Conservation (phyloP, 2,797 vertebrate species). For the Botia kubotai region DNA sequence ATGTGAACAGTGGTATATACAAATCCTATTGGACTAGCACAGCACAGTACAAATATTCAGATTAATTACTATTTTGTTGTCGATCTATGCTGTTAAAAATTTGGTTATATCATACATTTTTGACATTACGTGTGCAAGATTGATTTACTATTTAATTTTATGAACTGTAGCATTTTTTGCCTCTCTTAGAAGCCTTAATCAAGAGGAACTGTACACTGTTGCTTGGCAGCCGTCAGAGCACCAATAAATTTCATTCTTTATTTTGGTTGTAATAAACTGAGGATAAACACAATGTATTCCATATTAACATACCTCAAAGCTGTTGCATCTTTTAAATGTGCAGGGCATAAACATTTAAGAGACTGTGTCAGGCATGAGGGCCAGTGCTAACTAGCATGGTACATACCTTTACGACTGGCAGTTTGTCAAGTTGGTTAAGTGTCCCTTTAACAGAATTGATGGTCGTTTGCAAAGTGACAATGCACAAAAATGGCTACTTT, state of each 20-base stretch:
- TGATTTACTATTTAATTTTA: not conserved
- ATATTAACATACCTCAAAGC: conserved; percentile 56
- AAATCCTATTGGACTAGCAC: not conserved
- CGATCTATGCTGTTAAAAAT: not conserved
- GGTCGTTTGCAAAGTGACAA: conserved; percentile 91
- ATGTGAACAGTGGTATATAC: not conserved
- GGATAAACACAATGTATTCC: conserved; percentile 51
- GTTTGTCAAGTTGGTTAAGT: conserved; percentile 85
- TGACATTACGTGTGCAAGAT: not conserved
- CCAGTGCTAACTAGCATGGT: conserved; percentile 78
- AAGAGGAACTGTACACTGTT: not conserved
- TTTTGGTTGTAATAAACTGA: conserved; percentile 36
- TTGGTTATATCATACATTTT: not conserved
- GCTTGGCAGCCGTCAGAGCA: not conserved
- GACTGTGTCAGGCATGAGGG: conserved; percentile 63
- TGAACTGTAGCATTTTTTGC: not conserved
- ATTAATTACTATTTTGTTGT: too few species aligned
- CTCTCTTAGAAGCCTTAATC: not conserved
- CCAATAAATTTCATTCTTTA: conserved; percentile 34
- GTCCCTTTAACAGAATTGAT: conserved; percentile 93
- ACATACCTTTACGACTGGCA: conserved; percentile 80
- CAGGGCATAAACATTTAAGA: conserved; percentile 71
- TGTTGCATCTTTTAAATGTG: conserved; percentile 53
- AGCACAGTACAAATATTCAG: too few species aligned
- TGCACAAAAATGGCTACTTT: conserved; percentile 92